Evolutionary conservation across 92 coral and sea anemone species (phyloP), one percentile per base, ranked within the genome.

Genomic region (Paragorgia papillata): DNA sequence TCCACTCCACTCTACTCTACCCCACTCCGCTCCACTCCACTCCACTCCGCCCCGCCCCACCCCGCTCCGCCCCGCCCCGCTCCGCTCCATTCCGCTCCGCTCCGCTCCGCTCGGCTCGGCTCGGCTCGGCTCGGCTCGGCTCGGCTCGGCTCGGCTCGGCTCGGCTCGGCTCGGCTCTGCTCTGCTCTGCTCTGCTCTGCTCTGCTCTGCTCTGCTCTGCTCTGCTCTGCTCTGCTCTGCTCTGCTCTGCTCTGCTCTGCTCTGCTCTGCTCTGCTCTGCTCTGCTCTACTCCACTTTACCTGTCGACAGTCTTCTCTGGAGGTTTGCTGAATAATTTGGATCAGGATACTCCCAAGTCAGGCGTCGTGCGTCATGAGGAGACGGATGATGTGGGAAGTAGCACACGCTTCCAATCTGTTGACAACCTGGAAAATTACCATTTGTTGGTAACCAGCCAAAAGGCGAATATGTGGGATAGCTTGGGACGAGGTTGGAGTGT

Each of bases 51-150:
- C 3, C 17, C 17, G 17, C 58, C 17, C 17, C 58, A 22, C 58
- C 26, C 17, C 58, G n/a, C 58, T 51, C 17, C 58, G 58, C 58
- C 26, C 17, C 58, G n/a, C 58, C 17, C 17, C 58, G 58, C 58
- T 51, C 17, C 58, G n/a, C 58, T 51, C 17, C 58, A 22, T n/a
- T 51, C 17, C 58, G 6, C n/a, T 51, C 17, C n/a, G n/a, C 58
- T 51, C 17, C 58, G n/a, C 58, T 17, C 17, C 58, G n/a, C 58
- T 51, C 17, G 8, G n/a, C 58, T 51, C 17, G 8, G n/a, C 58
- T 51, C 17, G 8, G n/a, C 58, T 17, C 17, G 8, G 17, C 58
- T 51, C 17, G 8, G 17, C 6, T 5, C 17, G 8, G 17, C 58
- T 51, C 17, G 8, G 17, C n/a, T 17, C 17, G 8, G 17, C 58